Evolutionary conservation across 2,113 vertebrate species (phyloP), one percentile per base, ranked within the genome.

Genomic region (Zootoca vivipara): DNA sequence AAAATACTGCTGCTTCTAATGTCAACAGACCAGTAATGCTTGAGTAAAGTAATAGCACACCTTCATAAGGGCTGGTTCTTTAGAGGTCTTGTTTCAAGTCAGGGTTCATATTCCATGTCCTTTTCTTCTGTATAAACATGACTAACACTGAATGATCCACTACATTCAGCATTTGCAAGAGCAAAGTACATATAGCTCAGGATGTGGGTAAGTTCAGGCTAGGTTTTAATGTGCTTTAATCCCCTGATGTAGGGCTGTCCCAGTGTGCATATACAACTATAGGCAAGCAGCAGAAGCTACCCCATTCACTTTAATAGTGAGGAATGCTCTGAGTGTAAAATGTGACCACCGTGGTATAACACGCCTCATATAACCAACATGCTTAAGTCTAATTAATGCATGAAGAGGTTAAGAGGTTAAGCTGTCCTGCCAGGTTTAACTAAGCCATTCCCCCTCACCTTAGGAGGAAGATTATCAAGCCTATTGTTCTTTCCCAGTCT

Each of bases 1-100:
- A 94, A 93, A 92, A 92, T 91, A 92, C 80, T 86, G 82, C 90
- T 81, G 64, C 40, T 85, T 94, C 87, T 90, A 70, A 74, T 6
- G 16, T 87, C 92, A 94, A 87, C 80, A 91, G 88, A 89, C 80
- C 74, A 33, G 78, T 42, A 56, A 58, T 28, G 46, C 72, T 87
- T 42, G 73, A 89, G 78, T 12, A 6, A 79, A 85, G 83, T 64
- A 85, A 1, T 83, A 87, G 65, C 72, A 24, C n/a, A 74, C 87
- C 64, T 77, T 90, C 82, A 10, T 15, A 65, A 26, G 62, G 35
- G 24, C 79, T 58, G 13, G 1, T 42, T 70, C 56, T 79, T 69
- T 77, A 89, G 89, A 22, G 35, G 52, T 15, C 70, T 6, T 65
- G 1, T 30, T 90, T 56, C 56, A 67, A 94, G 22, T 65, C 42